A percentile compares a stretch with the other conserved stretches of the same genome.
Conservation (phyloP, 35 echinoderm and acorn worm genomes). For the Heliocidaris erythrogramma region DNA sequence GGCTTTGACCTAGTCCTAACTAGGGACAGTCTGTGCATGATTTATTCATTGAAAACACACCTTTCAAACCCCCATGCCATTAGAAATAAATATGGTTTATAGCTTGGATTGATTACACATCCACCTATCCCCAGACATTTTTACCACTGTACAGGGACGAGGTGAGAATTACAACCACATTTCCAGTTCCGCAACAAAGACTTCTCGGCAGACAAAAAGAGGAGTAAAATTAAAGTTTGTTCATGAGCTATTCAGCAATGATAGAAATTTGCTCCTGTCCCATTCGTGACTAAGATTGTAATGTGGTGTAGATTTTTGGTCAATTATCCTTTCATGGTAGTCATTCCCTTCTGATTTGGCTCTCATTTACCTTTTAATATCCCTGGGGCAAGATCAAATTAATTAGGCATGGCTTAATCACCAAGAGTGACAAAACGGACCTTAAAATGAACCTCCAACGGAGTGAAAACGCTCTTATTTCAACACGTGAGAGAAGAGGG, state of each 20-base stretch:
- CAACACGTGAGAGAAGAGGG: neutral
- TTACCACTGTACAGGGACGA: neutral
- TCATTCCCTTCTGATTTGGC: neutral
- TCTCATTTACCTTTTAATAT: neutral
- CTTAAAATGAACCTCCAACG: neutral
- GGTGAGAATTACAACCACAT: neutral
- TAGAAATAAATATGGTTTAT: neutral
- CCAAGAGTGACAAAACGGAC: neutral
- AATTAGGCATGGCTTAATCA: conserved; percentile 2
- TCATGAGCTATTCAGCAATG: neutral
- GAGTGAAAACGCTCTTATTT: neutral
- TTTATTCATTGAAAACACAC: neutral
- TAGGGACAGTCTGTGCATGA: neutral
- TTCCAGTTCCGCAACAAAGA: neutral
- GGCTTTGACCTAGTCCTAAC: neutral
- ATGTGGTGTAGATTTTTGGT: neutral
- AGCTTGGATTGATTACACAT: neutral
- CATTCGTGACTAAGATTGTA: neutral
- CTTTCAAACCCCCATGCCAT: neutral
- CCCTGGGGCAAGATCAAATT: neutral
- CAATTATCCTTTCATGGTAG: neutral
- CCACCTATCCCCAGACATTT: neutral
- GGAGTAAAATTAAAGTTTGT: neutral
- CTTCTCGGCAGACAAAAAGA: neutral
- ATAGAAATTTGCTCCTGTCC: neutral